Evolutionary conservation across 1,140 invertebrate species (phyloP).

Genomic region (Drosophila cardini): DNA sequence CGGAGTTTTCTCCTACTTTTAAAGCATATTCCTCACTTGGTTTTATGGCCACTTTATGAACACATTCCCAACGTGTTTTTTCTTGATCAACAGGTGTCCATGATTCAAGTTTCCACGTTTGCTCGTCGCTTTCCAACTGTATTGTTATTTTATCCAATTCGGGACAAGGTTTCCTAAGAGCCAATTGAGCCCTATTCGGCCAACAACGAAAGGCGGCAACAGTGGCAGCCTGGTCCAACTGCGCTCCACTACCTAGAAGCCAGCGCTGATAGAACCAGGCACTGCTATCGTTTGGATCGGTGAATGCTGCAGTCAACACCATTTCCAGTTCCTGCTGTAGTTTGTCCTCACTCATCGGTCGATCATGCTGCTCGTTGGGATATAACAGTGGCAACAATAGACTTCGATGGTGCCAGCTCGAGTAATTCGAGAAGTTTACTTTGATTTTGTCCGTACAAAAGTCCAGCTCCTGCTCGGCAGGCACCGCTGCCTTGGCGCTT

Average conservation of each 20-base stretch:
- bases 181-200: constrained; percentile 84
- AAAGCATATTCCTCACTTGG: constrained; percentile 26
- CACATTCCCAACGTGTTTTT: constrained; percentile 52
- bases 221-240: constrained; percentile 56
- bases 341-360: constrained; percentile 86
- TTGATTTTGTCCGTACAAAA: constrained; percentile 93
- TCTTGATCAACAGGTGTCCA: constrained; percentile 48
- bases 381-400: constrained; percentile 92
- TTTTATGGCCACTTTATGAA: constrained; percentile 18
- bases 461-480: constrained; percentile 90
- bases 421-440: constrained; percentile 99
- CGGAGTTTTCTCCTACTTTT: constrained; percentile 34
- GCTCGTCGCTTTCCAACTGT: constrained; percentile 24
- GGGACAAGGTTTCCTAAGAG: constrained; percentile 84
- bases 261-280: constrained; percentile 99
- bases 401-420: constrained; percentile 99
- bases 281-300: constrained; percentile 98
- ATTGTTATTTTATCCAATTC: constrained; percentile 39
- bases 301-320: constrained; percentile 97
- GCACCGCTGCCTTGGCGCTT: constrained; percentile 88
- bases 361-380: constrained; percentile 85
- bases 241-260: constrained; percentile 89
- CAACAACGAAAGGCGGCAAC: constrained; percentile 84
- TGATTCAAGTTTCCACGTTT: constrained; percentile 4
- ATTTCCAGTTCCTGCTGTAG: constrained; percentile 91